Evolutionary conservation across 2,888 invertebrate genomes (phyloP), one percentile per base, ranked within the genome.

Genomic region (Acrobasis consociella): DNA sequence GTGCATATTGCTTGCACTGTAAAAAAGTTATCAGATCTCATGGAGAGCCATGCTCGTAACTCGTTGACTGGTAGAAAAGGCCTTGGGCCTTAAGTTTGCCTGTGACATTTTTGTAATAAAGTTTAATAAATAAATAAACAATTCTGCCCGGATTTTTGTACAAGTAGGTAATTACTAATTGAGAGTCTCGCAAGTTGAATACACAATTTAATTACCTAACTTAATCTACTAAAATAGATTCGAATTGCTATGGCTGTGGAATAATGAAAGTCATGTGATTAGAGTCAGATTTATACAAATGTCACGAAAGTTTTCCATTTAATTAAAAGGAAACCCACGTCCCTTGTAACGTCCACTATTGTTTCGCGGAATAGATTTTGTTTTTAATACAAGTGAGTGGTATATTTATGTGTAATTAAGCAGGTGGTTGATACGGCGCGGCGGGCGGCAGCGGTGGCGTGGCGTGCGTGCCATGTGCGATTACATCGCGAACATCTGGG

Each of bases 381-480:
- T 80, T 84, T 81, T 87, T 87, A 87, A 87, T 87, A 82, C 75
- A 62, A 66, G 70, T 81, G 75, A 86, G 85, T 85, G 85, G 78
- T 69, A 71, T 77, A 71, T 70, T 73, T 74, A 75, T 67, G 72
- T 78, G 77, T 83, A 85, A 83, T 81, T 82, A 83, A 81, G 71
- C 75, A 69, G 71, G 64, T 64, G 72, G 67, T 66, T 70, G 71
- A 72, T 72, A 72, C 70, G 70, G 63, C 69, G 67, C 72, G 69
- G 68, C 67, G 64, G 72, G 70, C 67, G 67, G 64, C 58, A 62
- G 63, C 39, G 17, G 17, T 52, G 42, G 62, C 63, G 64, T 63
- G 65, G 72, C 68, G 72, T 78, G 80, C 78, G 79, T 78, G 78
- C 72, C 67, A 69, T 70, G 69, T 65, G 68, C 73, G 72, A 78